Percentiles rank a stretch among this genome's conserved stretches.
Conservation (phyloP, 2,888 invertebrate genomes). For the Calliopum simillimum region DNA sequence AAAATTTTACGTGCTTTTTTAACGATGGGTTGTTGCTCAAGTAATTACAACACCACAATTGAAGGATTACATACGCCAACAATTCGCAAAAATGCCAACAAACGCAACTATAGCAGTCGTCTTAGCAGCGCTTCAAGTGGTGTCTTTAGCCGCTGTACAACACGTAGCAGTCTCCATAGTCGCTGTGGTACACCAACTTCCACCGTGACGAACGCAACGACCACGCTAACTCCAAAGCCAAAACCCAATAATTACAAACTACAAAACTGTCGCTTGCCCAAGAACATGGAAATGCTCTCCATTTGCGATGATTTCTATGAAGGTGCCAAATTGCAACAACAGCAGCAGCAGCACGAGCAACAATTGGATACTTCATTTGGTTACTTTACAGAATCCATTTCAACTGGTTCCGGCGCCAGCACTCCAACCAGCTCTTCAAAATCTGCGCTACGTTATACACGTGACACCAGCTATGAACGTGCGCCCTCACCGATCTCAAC, state of each 20-base stretch:
- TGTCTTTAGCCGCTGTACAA: constrained; percentile 47
- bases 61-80: constrained; percentile 35
- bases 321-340: constrained; percentile 36
- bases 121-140: constrained; percentile 44
- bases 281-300: constrained; percentile 43
- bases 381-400: constrained; percentile 47
- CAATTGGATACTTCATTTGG: constrained; percentile 46
- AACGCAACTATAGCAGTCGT: constrained; percentile 43
- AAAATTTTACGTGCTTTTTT: neutral
- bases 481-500: neutral
- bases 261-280: constrained; percentile 21
- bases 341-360: constrained; percentile 37
- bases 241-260: constrained; percentile 25
- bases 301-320: constrained; percentile 61
- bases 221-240: neutral
- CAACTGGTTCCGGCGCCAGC: constrained; percentile 21
- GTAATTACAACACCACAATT: constrained; percentile 44
- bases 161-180: constrained; percentile 42
- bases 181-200: constrained; percentile 41
- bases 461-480: constrained; percentile 31
- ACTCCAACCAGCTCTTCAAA: neutral
- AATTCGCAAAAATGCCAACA: constrained; percentile 24
- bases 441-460: constrained; percentile 33
- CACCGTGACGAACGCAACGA: neutral
- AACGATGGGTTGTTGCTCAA: constrained; percentile 58